Percentiles rank a stretch among this genome's conserved stretches.
These are phyloP conservation scores for Syngnathus floridae DNA, from an alignment of 2,113 vertebrate genomes.

Conservation along the genomic window DNA sequence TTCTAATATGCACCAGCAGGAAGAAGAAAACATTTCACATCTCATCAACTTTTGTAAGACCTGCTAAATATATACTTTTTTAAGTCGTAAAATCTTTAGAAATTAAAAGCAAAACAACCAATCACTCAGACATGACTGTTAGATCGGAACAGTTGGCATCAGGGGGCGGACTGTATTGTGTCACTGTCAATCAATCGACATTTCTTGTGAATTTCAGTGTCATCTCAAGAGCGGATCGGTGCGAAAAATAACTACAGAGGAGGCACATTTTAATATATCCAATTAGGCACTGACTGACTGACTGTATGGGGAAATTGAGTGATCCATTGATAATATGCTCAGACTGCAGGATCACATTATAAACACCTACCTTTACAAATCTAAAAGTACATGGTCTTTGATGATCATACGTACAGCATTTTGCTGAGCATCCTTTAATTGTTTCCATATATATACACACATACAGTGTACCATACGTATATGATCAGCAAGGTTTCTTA, in stretches of 20 bases:
- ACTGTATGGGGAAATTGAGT: not conserved
- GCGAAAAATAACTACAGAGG: not conserved
- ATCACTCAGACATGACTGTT: not conserved
- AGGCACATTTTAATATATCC: not conserved
- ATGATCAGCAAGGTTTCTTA: no score
- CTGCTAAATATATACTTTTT: not conserved
- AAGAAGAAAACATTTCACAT: no score
- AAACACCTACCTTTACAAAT: no score
- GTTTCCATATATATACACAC: no score
- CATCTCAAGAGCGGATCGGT: not conserved
- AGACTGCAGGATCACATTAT: no score
- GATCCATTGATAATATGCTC: not conserved
- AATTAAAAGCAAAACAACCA: not conserved
- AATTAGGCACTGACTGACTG: not conserved
- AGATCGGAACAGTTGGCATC: not conserved
- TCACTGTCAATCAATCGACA: constrained; percentile 1
- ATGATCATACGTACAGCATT: no score
- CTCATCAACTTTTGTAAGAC: not conserved
- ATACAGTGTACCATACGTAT: no score
- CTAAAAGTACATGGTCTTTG: no score
- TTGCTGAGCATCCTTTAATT: no score
- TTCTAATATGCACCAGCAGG: no score
- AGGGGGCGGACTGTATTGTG: not conserved
- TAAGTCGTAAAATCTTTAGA: not conserved
- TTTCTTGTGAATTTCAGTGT: not conserved